A percentile compares a stretch with the other conserved stretches of the same genome.
Evolutionary conservation across 1,140 invertebrate genomes (phyloP).

Genomic region (Oncopodura yosiiana): DNA sequence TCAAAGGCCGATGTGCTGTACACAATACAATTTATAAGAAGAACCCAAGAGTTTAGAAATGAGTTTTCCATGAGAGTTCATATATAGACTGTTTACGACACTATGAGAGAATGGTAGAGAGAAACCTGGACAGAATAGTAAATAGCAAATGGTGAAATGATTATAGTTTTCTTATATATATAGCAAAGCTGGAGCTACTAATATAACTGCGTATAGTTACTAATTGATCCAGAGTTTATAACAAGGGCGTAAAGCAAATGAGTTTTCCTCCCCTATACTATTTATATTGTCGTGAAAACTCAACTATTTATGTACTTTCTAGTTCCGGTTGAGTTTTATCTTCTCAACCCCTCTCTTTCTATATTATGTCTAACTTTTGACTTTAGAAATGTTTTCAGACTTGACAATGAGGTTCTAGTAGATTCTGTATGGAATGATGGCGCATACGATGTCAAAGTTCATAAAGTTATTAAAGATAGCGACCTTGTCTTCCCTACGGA

Average conservation of each 20-base stretch:
- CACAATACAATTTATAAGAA: too few relatives aligned
- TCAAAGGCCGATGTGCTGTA: too few relatives aligned
- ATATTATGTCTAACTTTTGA: background rate
- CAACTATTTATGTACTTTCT: background rate
- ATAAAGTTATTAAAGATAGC: constrained; percentile 16
- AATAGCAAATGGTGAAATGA: too few relatives aligned
- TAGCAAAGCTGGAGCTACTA: too few relatives aligned
- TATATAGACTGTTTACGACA: too few relatives aligned
- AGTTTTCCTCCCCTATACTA: background rate
- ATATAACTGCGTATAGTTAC: too few relatives aligned
- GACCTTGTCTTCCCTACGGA: constrained; percentile 14
- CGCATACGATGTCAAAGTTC: constrained; percentile 21
- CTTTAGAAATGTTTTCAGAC: constrained; percentile 4
- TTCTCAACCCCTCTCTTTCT: background rate
- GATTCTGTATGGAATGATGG: constrained; percentile 10
- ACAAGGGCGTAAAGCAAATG: background rate
- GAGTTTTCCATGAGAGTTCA: too few relatives aligned
- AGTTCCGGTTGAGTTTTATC: too few relatives aligned
- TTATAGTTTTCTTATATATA: too few relatives aligned
- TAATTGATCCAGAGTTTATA: background rate
- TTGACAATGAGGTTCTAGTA: constrained; percentile 18
- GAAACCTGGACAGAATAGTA: too few relatives aligned
- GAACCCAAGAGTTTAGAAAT: too few relatives aligned
- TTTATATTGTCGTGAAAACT: background rate
- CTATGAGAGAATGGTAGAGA: too few relatives aligned